Evolutionary conservation across 2,797 vertebrate genomes (phyloP).

Genomic region (Thamnophis elegans): DNA sequence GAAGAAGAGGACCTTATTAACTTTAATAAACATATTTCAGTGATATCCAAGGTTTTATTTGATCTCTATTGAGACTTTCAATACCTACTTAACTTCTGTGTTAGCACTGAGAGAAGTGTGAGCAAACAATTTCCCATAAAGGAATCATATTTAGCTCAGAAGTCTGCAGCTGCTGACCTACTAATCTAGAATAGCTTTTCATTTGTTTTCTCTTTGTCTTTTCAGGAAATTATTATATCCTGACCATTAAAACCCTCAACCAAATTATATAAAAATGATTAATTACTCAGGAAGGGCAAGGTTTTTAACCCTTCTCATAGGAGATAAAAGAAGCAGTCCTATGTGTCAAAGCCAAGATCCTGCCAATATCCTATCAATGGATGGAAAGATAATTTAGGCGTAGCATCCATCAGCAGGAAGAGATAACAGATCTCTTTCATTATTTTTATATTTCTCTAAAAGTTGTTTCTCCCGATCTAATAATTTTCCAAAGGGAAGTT

Average conservation of each 20-base stretch:
- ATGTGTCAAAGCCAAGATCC: not conserved
- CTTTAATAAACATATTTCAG: not conserved
- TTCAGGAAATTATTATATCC: not conserved
- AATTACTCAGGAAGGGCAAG: slow-evolving; percentile 13
- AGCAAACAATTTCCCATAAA: not conserved
- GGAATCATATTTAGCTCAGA: not conserved
- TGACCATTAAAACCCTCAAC: not conserved
- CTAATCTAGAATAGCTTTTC: not conserved
- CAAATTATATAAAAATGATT: not conserved
- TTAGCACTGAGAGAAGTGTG: not conserved
- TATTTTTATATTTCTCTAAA: not conserved
- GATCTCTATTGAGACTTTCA: not conserved
- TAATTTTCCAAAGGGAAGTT: not conserved
- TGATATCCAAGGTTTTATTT: not conserved
- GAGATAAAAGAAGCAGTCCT: not conserved
- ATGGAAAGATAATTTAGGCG: not conserved
- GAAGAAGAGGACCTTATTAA: not conserved
- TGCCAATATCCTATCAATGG: not conserved
- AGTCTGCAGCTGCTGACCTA: not conserved
- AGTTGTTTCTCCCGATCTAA: not conserved
- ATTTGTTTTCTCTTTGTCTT: not conserved
- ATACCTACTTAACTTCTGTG: not conserved
- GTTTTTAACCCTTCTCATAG: not conserved
- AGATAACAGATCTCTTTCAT: not conserved
- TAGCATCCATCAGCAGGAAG: not conserved